Conservation (phyloP, 2,797 vertebrate species). For the Furcifer pardalis region DNA sequence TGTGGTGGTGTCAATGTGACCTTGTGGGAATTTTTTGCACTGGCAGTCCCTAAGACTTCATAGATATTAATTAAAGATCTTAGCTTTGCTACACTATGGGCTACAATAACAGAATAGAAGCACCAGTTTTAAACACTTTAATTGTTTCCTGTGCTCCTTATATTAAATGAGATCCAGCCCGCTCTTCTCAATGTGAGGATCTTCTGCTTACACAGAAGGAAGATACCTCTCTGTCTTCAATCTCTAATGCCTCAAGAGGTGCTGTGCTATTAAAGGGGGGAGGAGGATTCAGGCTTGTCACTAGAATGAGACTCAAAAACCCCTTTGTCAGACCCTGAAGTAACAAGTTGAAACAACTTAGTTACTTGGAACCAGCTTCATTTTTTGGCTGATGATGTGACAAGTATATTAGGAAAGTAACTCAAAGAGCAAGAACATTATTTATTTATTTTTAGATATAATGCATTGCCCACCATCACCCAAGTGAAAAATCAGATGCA, state of each 20-base stretch:
- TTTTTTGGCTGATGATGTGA: no score
- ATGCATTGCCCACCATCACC: no score
- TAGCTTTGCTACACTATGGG: neutral
- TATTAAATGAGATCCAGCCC: neutral
- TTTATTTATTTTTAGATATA: no score
- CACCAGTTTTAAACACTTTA: neutral
- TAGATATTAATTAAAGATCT: conserved; percentile 23
- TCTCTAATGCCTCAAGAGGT: neutral
- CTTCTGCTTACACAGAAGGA: neutral
- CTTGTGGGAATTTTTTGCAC: conserved; percentile 17
- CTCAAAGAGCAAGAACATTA: no score
- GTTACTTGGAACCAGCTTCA: no score
- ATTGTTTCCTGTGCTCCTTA: neutral
- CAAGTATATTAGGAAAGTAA: no score
- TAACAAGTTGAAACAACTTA: no score
- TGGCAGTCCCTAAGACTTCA: neutral
- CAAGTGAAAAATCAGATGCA: no score
- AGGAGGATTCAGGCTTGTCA: neutral
- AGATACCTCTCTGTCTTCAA: neutral
- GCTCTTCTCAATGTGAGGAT: neutral
- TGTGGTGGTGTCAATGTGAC: neutral
- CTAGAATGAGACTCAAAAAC: neutral
- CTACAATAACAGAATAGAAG: neutral
- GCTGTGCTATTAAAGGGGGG: no score
- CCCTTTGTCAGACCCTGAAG: neutral